Evolutionary conservation across 2,113 vertebrate species (phyloP), one percentile per base, ranked within the genome.

Genomic region (Oreotrochilus melanogaster): DNA sequence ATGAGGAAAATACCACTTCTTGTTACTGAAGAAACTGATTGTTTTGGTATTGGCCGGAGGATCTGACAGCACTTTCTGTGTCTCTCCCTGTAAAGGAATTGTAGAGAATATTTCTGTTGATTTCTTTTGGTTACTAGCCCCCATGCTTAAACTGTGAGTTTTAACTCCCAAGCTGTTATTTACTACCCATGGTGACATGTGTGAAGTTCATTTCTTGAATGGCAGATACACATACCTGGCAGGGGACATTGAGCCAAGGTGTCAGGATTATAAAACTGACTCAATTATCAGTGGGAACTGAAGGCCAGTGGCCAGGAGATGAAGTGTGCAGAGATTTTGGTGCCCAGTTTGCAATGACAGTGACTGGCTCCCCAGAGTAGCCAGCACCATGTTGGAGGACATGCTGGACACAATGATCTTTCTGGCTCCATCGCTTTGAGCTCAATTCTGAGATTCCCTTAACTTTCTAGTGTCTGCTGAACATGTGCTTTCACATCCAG

Each of bases 171-270:
- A 66, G 62, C 13, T 66, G 6, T 47, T 71, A 54, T 5, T 5
- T 10, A 11, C 23, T 39, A 51, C 13, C 31, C 62, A 67, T 1
- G 1, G n/a, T 22, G 74, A 61, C 23, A n/a, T 0, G 0, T 14
- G 61, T 51, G 30, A 21, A 18, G 30, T 37, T 74, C 10, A 13
- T 48, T 66, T 35, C 21, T 24, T 62, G 24, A 80, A 69, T 30
- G 71, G 47, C 70, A 66, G 53, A n/a, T 86, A 79, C 71, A 0
- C 0, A 27, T 7, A n/a, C 5, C 19, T 78, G 51, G 31, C 8
- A 0, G 0, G 84, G 15, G 17, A 45, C 45, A 25, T n/a, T 3
- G 4, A 88, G 30, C 61, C 22, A 58, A 57, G 18, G 17, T 37
- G 12, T 25, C n/a, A 21, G 1, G 5, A 31, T 2, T 78, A 31